A percentile compares a stretch with the other conserved stretches of the same genome.
These are phyloP conservation scores for Cerastis leucographa DNA, from an alignment of 2,888 invertebrate genomes.

Conservation along the genomic window DNA sequence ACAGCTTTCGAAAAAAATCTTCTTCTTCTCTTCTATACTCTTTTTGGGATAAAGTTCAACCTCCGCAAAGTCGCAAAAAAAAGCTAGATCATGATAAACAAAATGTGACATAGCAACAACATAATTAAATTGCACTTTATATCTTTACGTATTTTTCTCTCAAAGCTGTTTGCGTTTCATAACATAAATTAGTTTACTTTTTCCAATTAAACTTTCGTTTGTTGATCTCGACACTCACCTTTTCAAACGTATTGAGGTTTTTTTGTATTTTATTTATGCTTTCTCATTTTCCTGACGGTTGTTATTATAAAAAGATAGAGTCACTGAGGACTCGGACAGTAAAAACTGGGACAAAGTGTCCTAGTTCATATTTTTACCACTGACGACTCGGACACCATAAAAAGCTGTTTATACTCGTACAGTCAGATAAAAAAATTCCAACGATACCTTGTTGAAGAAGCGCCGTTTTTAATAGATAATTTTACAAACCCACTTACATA, in stretches of 20 bases:
- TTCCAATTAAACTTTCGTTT: conserved; percentile 51
- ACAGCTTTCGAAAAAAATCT: neutral
- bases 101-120: neutral
- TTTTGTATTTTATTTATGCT: neutral
- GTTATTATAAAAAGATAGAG: no score
- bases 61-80: neutral
- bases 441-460: no score
- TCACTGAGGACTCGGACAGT: no score
- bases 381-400: no score
- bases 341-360: no score
- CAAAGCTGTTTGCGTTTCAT: conserved; percentile 32
- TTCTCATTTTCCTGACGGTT: neutral
- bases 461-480: no score
- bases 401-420: no score
- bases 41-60: neutral
- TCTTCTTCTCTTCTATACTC: no score
- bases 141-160: conserved; percentile 25
- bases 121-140: conserved; percentile 42
- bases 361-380: no score
- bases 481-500: no score
- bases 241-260: conserved; percentile 2
- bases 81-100: neutral
- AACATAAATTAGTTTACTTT: conserved; percentile 57
- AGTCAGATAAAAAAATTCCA: no score
- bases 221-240: conserved; percentile 24